A percentile compares a stretch with the other conserved stretches of the same genome.
Conservation (phyloP, 2,797 vertebrate species). For the Platalea minor region DNA sequence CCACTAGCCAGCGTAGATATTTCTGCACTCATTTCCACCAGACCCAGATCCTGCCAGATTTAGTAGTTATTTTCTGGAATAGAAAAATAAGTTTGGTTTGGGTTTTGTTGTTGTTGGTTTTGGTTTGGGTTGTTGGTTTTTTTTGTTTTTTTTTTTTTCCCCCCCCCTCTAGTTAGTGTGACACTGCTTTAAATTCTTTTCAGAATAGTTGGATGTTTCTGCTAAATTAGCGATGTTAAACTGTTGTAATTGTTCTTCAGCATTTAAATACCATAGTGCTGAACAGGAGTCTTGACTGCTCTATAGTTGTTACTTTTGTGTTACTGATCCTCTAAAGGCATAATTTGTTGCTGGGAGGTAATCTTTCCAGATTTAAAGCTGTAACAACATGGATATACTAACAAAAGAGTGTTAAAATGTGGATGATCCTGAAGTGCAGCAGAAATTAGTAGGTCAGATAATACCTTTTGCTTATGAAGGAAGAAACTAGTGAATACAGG, state of each 20-base stretch:
- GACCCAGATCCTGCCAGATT: not conserved
- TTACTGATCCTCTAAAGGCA: not conserved
- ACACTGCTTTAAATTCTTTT: not conserved
- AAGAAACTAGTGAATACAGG: not conserved
- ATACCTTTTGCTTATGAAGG: not conserved
- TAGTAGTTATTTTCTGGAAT: not conserved
- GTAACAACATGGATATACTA: not conserved
- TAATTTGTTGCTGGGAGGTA: not conserved
- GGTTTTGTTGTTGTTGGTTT: too few species aligned
- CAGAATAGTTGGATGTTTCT: not conserved
- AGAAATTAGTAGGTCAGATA: not conserved
- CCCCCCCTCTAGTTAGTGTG: not conserved
- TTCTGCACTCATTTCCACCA: not conserved
- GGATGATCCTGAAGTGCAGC: not conserved
- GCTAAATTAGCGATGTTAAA: not conserved
- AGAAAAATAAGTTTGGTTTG: not conserved
- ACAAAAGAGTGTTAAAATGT: not conserved
- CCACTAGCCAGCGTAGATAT: not conserved
- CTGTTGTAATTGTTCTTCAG: not conserved
- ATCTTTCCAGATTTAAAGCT: not conserved
- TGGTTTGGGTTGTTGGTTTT: too few species aligned
- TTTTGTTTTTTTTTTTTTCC: not conserved
- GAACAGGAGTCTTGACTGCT: not conserved
- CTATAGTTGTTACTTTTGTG: not conserved
- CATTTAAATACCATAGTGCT: not conserved